Base-by-base conservation (phyloP, 92 coral and sea anemone species). In the Epizoanthus illoricatus region DNA sequence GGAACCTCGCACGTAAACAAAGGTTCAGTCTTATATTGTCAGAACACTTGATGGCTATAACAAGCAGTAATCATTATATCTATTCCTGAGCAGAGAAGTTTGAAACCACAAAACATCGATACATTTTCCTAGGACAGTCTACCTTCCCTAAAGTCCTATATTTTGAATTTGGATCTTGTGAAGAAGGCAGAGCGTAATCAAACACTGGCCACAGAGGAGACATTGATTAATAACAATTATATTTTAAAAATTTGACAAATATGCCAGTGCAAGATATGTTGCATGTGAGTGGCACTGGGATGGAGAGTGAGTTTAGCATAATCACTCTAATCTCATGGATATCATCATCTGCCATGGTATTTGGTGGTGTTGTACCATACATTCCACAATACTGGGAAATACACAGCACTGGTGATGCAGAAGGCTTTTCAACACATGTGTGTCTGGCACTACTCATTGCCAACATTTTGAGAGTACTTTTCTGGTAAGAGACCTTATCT, bases 311-410 rank as follows among this genome's bases (percentile, higher is more conserved):
- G 45, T 56, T 89, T 57, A 75, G 83, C 58, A 73, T 91, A 69
- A 76, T 91, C 80, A 86, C 83, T 15, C 60, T 89, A 33, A 81
- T 95, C 63, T 91, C 98, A 3, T 91, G 93, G 94, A n/a, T 95
- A 39, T 95, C 98, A 28, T 93, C 98, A 20, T 91, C 88, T 39
- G 96, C 98, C 11, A 95, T 95, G 98, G 83, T 95, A 33, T 87
- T 95, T 84, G 98, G 98, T 71, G 98, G 98, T 0, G 96, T 95
- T 20, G 98, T 95, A 4, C 98, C 98, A 2, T 95, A 95, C 75
- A 80, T 95, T 16, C 98, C 98, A 7, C 98, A 95, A 61, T 95
- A 95, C 71, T 95, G 93, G 91, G 98, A 95, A 75, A 95, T 95
- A 66, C 86, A 69, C 87, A 89, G 84, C 69, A 81, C 92, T 65